Evolutionary conservation across 2,888 invertebrate genomes (phyloP), one percentile per base, ranked within the genome.

Genomic region (Calliopum simillimum): DNA sequence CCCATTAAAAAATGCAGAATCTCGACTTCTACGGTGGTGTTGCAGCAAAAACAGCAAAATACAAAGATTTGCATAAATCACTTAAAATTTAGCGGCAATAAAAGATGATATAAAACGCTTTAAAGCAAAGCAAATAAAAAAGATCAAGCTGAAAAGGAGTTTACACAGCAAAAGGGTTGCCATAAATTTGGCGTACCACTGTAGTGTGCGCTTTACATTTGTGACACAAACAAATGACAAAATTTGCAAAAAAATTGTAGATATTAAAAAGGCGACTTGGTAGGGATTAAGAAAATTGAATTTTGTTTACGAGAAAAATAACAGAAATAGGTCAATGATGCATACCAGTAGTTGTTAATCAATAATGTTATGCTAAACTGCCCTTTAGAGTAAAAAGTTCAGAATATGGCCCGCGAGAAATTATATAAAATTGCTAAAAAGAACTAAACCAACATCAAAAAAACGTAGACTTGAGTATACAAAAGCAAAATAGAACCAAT

Each of bases 31-130:
- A 1, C 33, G 5, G 5, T 8, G 33, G 6, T 33, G 33, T 33
- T 33, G 33, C 33, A 33, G n/a, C n/a, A n/a, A n/a, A 49, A 63
- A 8, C 14, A 51, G 21, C 64, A 41, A 64, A 55, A 16, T 49
- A 66, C 44, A 44, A n/a, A 66, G 46, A 66, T 55, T 53, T 56
- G 25, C 65, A 66, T 66, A 66, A 66, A 66, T 66, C 65, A 66
- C 65, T n/a, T 3, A 43, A 53, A 44, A 66, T 23, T 66, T 66
- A 55, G 46, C n/a, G 19, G 56, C 65, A 55, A 66, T 66, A 66
- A 66, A 66, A 66, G 44, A 46, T 56, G 65, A 55, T 66, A 25
- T 21, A 56, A 66, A 44, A 53, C 16, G 51, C 3, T 19, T n/a
- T n/a, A 41, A 43, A 44, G 12, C 41, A 12, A 19, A 55, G 46